These are phyloP conservation scores for Hemicentrotus pulcherrimus DNA, from an alignment of 35 echinoderm and acorn worm genomes.

Conservation along the genomic window DNA sequence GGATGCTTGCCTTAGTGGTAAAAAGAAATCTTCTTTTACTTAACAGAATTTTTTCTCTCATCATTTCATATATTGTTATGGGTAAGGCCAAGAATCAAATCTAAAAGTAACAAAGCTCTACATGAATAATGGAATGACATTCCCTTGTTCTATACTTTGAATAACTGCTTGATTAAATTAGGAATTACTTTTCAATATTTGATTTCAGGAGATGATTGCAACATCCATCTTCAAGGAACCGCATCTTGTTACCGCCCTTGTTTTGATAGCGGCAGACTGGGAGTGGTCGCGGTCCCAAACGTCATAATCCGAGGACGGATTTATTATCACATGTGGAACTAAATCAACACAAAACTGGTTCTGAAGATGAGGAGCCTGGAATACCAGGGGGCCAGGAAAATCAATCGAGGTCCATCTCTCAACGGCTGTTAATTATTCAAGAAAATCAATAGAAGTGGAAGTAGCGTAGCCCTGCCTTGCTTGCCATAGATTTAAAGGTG, in stretches of 20 bases:
- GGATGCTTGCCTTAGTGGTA: not conserved
- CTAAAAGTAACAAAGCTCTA: not conserved
- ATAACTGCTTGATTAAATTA: not conserved
- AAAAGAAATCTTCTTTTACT: not conserved
- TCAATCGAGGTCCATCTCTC: conserved; percentile 9
- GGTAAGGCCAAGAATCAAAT: not conserved
- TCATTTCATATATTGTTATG: not conserved
- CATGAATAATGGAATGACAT: not conserved
- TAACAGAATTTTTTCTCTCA: not conserved
- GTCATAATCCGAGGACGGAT: conserved; percentile 9
- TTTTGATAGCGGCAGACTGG: conserved; percentile 16
- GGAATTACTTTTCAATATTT: not conserved
- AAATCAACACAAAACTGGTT: conserved; percentile 7
- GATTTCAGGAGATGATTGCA: not conserved
- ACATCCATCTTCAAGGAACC: not conserved
- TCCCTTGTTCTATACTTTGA: not conserved
- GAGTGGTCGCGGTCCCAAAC: not conserved
- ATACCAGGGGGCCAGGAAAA: not conserved
- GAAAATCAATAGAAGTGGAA: conserved; percentile 13
- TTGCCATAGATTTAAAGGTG: not conserved
- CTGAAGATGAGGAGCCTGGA: not conserved
- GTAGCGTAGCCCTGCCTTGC: not conserved
- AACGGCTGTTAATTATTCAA: not conserved
- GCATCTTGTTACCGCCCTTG: not conserved
- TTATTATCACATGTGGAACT: not conserved